Evolutionary conservation across 1,140 invertebrate genomes (phyloP), one percentile per base, ranked within the genome.

Genomic region (Macrocentrus cingulum): DNA sequence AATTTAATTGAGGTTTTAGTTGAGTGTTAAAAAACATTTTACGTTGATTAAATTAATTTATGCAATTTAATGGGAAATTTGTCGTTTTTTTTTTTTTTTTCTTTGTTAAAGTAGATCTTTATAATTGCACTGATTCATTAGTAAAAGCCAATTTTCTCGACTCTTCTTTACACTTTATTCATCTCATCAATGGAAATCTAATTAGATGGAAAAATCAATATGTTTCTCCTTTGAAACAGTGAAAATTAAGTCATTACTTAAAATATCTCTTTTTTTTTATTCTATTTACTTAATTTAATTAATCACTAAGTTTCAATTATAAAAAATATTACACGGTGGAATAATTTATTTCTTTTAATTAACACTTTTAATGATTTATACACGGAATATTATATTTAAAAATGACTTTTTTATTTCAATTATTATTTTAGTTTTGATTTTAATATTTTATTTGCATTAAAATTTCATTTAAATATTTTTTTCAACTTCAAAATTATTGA

Each of bases 41-140:
- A 6, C 6, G 8, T 48, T 48, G 9, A 48, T 48, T 48, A 48
- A 48, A 29, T 25, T 25, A 25, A 25, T 48, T 48, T 37, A 34
- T 20, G 16, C 18, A 51, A 36, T 51, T 44, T 18, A 44, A 44
- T 11, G 16, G 19, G 19, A 37, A 32, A 13, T 49, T 49, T 1
- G n/a, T 16, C 23, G 9, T 16, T 49, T 32, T 32, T 34, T 18
- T n/a, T n/a, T n/a, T 42, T 16, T 4, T 39, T 42, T 42, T 42
- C 6, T 9, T 7, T 9, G 4, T 29, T 9, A 4, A 29, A 29
- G 25, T n/a, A 4, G 16, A 48, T 16, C 20, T 48, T 23, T 23
- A 20, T 48, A 5, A 48, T 44, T 19, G 19, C 16, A 44, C 42
- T 2, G 42, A 44, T 18, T 44, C 19, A 19, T 44, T 9, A 19